Evolutionary conservation across 2,113 vertebrate genomes (phyloP), one percentile per base, ranked within the genome.

Genomic region (Daubentonia madagascariensis): DNA sequence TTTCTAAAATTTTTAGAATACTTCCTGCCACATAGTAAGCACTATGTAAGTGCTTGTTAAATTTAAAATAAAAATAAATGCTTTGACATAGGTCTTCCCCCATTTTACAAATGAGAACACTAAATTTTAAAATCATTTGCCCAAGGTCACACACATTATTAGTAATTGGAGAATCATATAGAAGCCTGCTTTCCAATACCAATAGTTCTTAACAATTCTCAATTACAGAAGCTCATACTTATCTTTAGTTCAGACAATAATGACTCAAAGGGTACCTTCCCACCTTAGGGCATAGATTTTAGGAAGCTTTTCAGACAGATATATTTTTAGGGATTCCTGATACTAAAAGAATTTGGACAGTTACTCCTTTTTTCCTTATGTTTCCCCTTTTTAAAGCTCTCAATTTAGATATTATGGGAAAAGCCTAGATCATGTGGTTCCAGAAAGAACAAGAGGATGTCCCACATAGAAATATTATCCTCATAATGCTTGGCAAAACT

Each of bases 21-120:
- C 37, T 87, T 23, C 4, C 37, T 63, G 30, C 37, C 45, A 72
- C 43, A 72, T 2, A 32, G 22, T 59, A 30, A 68, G 37, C 11
- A 70, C 18, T 32, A 90, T 25, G 13, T n/a, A 76, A 54, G 2
- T 54, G 37, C 84, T 84, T 88, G 40, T 17, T 79, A 88, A 84
- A 94, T 76, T 88, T 84, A 79, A 67, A 76, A 89, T 59, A 96
- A 91, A 91, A 73, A 84, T 57, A 83, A 88, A 93, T 28, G 48
- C 9, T 25, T 25, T 28, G 32, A 76, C n/a, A 22, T 20, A 67
- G 43, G 30, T 88, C 61, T 96, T 48, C 48, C 11, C 70, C 68
- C 23, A 59, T 52, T 78, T 92, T 78, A 88, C 40, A 91, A 54
- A 81, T 68, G 40, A 85, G 22, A 32, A 79, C 57, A 63, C 6